Base-by-base conservation (phyloP, 2,888 invertebrate species). In the Pharmacophagus antenor region DNA sequence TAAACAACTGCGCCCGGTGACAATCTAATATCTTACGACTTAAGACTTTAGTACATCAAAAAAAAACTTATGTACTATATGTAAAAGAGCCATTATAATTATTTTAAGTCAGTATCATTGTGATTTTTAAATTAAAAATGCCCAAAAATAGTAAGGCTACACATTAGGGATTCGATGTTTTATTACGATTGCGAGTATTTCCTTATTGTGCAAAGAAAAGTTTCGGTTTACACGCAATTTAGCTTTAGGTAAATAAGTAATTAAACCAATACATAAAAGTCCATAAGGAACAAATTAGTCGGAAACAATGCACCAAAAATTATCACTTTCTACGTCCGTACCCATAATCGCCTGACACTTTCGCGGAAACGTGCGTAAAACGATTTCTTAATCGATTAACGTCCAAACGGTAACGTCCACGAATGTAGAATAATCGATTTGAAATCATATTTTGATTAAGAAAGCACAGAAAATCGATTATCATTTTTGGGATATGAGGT, bases 341-440 rank as follows among this genome's bases (percentile, higher is more conserved):
- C 76, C 76, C 73, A 74, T 67, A 74, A 73, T 70, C 65, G 67
- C 66, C 75, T 71, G 72, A 74, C 76, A 86, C 87, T 88, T 88
- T 88, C 88, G 80, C 87, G 80, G 79, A 82, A 82, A 80, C 76
- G 77, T 77, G 79, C 79, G 81, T 79, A 80, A 80, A 84, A 72
- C 77, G 75, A 82, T 83, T 80, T 77, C 68, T 81, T 80, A 85
- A 85, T 82, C 84, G 81, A 85, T 86, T 85, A 82, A 68, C 70
- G 73, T 69, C 77, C 74, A 82, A 87, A 80, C 88, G 82, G 86
- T 86, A 84, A 84, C 83, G 77, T 78, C 71, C 73, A 72, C 70
- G 77, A 79, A 83, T 81, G 80, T 83, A 73, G 80, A 82, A 79
- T 83, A 84, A 84, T 82, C 78, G 80, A 77, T 79, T 80, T 67